A percentile compares a stretch with the other conserved stretches of the same genome.
Conservation (phyloP, 2,888 invertebrate genomes). For the Callosobruchus maculatus region DNA sequence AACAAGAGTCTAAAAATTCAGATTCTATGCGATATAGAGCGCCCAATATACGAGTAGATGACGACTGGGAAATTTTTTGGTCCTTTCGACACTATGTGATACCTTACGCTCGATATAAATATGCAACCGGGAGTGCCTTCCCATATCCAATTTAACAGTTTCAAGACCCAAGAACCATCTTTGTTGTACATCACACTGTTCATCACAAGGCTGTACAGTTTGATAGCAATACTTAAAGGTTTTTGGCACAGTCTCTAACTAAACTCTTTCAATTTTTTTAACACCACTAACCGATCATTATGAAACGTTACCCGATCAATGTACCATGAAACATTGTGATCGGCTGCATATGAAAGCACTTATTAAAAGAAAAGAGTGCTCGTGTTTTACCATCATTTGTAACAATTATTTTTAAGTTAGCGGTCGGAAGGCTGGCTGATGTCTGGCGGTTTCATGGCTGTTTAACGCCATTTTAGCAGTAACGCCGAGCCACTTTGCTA, state of each 20-base stretch:
- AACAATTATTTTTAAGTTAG: conserved; percentile 47
- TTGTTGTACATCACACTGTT: not conserved
- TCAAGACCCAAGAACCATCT: too few relatives aligned
- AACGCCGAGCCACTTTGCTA: not conserved
- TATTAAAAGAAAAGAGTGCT: conserved; percentile 39
- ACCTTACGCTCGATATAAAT: too few relatives aligned
- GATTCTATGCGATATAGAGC: too few relatives aligned
- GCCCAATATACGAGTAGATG: too few relatives aligned
- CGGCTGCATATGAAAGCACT: conserved; percentile 33
- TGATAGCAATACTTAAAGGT: not conserved
- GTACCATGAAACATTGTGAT: not conserved
- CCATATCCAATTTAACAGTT: too few relatives aligned
- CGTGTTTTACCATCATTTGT: conserved; percentile 42
- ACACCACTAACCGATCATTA: not conserved
- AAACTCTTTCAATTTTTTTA: not conserved
- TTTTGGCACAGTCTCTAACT: too few relatives aligned
- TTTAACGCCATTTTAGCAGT: not conserved
- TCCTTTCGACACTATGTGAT: too few relatives aligned
- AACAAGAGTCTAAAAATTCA: too few relatives aligned
- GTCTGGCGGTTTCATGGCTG: not conserved
- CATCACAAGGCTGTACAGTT: not conserved
- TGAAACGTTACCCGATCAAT: not conserved
- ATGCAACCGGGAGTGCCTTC: too few relatives aligned
- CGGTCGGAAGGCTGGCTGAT: conserved; percentile 10
- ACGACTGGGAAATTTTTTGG: too few relatives aligned